A percentile compares a stretch with the other conserved stretches of the same genome.
Evolutionary conservation across 2,797 vertebrate genomes (phyloP).

Genomic region (Catharus ustulatus): DNA sequence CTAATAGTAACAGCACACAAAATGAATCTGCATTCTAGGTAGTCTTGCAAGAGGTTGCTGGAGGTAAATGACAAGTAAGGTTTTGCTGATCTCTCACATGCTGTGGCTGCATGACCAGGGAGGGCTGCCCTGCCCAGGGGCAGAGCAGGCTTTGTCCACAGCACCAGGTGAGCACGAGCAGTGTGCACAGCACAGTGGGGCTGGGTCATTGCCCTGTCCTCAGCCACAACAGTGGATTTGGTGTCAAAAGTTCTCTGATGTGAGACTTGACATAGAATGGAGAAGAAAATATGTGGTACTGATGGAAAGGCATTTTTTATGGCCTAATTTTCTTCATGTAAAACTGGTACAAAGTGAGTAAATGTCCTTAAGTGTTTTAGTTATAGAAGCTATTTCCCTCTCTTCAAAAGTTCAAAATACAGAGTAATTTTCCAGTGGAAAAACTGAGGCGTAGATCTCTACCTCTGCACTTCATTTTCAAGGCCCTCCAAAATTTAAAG

Average conservation of each 20-base stretch:
- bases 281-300: neutral
- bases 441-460: neutral
- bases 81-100: neutral
- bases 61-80: neutral
- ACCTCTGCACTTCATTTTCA: neutral
- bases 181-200: fast-evolving
- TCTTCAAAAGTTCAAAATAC: neutral
- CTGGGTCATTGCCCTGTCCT: neutral
- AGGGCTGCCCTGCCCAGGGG: neutral
- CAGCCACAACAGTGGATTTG: neutral
- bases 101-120: neutral
- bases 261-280: fast-evolving
- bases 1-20: neutral
- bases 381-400: neutral
- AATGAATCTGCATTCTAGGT: neutral
- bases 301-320: neutral
- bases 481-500: neutral
- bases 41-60: neutral
- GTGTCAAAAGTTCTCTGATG: neutral
- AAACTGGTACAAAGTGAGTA: neutral
- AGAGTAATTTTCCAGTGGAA: neutral
- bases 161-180: fast-evolving
- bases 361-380: neutral
- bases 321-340: neutral
- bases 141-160: too few species aligned